Evolutionary conservation across 2,797 vertebrate genomes (phyloP).

Genomic region (Tympanoctomys barrerae): DNA sequence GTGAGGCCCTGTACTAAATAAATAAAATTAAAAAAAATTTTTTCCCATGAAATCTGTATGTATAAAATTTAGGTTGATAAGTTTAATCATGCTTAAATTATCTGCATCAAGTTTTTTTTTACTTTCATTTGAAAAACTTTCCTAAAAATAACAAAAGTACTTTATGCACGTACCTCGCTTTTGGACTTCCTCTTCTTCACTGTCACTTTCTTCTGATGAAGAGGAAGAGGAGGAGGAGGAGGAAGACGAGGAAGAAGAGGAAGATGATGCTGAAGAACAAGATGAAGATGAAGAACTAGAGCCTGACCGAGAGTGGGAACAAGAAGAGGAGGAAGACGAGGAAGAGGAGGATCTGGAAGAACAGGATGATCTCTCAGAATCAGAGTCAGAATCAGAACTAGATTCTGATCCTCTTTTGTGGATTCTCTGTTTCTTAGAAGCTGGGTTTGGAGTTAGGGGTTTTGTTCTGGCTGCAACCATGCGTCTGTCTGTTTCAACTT

Average conservation of each 20-base stretch:
- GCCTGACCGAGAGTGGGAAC: conserved; percentile 95
- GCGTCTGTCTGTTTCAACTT: conserved; percentile 91
- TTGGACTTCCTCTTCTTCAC: conserved; percentile 93
- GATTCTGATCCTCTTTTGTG: conserved; percentile 92
- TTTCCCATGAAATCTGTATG: neutral
- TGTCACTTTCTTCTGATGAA: conserved; percentile 95
- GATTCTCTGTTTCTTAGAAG: conserved; percentile 95
- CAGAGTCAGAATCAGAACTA: conserved; percentile 92
- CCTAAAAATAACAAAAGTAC: conserved; percentile 77
- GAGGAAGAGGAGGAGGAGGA: conserved; percentile 93
- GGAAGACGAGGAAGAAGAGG: conserved; percentile 95
- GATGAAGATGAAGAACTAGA: conserved; percentile 94
- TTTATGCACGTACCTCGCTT: conserved; percentile 92
- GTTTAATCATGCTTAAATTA: conserved; percentile 52
- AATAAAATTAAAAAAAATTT: neutral
- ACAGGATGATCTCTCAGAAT: conserved; percentile 96
- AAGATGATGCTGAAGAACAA: conserved; percentile 94
- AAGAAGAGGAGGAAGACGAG: conserved; percentile 93
- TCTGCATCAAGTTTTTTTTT: neutral
- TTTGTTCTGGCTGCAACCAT: conserved; percentile 98
- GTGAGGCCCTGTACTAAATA: too few species aligned
- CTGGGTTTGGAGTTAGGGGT: conserved; percentile 96
- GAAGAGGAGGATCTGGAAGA: conserved; percentile 96
- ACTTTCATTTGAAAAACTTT: conserved; percentile 48
- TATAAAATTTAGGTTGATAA: conserved; percentile 5